Conservation (phyloP, 2,797 vertebrate genomes). For the Holocentrus rufus region DNA sequence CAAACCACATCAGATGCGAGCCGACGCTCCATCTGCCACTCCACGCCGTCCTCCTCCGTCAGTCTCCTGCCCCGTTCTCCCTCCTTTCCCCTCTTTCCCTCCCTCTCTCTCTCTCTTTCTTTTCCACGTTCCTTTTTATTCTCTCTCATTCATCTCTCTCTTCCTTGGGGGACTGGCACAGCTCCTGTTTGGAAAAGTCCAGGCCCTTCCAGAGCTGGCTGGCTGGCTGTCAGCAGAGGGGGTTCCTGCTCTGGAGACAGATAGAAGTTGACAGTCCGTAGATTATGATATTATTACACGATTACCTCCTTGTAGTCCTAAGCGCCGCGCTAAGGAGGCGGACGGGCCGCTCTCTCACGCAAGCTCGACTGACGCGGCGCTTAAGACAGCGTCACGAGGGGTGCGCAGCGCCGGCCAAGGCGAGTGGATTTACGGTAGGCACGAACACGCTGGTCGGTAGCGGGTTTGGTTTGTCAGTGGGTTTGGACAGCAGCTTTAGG, state of each 20-base stretch:
- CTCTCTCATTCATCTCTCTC: slow-evolving; percentile 29
- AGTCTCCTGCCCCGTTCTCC: slow-evolving; percentile 9
- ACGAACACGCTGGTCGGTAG: slow-evolving; percentile 56
- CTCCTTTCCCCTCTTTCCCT: slow-evolving; percentile 1
- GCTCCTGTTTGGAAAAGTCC: slow-evolving; percentile 53
- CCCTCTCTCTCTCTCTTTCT: slow-evolving; percentile 18
- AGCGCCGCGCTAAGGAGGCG: slow-evolving; percentile 24
- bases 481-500: slow-evolving; percentile 57
- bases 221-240: slow-evolving; percentile 44
- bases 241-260: slow-evolving; percentile 38
- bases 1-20: background rate
- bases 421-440: slow-evolving; percentile 55
- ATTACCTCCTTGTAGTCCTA: slow-evolving; percentile 54
- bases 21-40: background rate
- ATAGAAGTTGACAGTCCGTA: slow-evolving; percentile 56
- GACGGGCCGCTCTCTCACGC: slow-evolving; percentile 31
- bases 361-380: slow-evolving; percentile 37
- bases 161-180: slow-evolving; percentile 39
- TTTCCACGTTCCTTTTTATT: slow-evolving; percentile 38
- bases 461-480: slow-evolving; percentile 65
- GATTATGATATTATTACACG: slow-evolving; percentile 51
- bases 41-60: slow-evolving; percentile 12
- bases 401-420: slow-evolving; percentile 41
- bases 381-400: slow-evolving; percentile 24
- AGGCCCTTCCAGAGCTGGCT: slow-evolving; percentile 44